Conservation (phyloP, 1,140 invertebrate species). For the Dendroctonus ponderosae region DNA sequence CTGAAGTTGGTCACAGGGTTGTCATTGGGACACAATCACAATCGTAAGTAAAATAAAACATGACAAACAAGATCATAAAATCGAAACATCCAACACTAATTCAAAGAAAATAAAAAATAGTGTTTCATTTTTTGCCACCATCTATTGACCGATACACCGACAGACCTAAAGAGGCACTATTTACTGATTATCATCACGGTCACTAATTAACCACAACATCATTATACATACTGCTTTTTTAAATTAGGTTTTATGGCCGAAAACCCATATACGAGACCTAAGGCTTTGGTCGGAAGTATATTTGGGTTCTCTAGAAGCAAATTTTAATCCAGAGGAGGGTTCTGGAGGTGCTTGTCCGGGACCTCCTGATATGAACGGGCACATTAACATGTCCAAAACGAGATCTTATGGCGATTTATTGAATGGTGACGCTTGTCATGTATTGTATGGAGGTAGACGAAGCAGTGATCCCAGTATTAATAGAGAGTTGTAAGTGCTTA, state of each 20-base stretch:
- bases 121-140: neutral
- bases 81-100: no score
- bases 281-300: constrained; percentile 84
- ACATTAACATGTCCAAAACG: constrained; percentile 66
- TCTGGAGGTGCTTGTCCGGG: constrained; percentile 37
- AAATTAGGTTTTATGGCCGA: constrained; percentile 78
- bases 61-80: no score
- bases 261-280: constrained; percentile 78
- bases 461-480: constrained; percentile 83
- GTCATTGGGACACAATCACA: no score
- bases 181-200: no score
- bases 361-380: constrained; percentile 37
- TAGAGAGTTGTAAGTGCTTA: constrained; percentile 54
- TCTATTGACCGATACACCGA: no score
- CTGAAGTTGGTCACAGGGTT: no score
- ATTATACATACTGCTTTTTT: neutral
- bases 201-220: no score
- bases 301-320: constrained; percentile 62
- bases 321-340: constrained; percentile 37
- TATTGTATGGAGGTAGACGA: constrained; percentile 56
- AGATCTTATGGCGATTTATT: constrained; percentile 77
- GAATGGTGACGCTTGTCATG: constrained; percentile 48
- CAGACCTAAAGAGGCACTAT: no score
- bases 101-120: neutral
- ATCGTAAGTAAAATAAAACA: no score